These are phyloP conservation scores for Amblyteles armatorius DNA, from an alignment of 2,888 invertebrate genomes.

Conservation along the genomic window DNA sequence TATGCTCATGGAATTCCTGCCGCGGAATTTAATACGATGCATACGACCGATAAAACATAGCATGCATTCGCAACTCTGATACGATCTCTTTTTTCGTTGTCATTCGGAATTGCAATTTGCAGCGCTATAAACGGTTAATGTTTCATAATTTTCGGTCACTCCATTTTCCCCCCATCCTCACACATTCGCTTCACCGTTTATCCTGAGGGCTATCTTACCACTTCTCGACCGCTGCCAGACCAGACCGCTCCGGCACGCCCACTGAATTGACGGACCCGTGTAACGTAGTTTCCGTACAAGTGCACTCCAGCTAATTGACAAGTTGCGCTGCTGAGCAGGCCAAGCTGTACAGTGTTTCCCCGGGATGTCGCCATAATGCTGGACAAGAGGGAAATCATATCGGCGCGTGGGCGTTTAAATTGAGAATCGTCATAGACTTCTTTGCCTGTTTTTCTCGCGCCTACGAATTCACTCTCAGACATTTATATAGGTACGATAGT, in stretches of 20 bases:
- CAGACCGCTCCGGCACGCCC: constrained; percentile 43
- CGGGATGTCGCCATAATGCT: background rate
- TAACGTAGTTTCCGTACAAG: constrained; percentile 66
- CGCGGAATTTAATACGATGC: no score
- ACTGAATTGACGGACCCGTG: constrained; percentile 62
- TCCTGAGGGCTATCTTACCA: background rate
- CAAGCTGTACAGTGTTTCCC: constrained; percentile 29
- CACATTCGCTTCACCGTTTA: constrained; percentile 22
- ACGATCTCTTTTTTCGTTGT: background rate
- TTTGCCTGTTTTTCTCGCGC: background rate
- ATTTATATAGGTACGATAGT: background rate
- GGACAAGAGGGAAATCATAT: background rate
- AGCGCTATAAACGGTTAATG: background rate
- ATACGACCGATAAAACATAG: constrained; percentile 55
- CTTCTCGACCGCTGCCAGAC: constrained; percentile 7
- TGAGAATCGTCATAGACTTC: background rate
- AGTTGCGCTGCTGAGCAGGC: constrained; percentile 52
- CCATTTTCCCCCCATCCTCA: background rate
- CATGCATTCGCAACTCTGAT: background rate
- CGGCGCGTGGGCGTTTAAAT: background rate
- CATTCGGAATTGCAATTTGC: background rate
- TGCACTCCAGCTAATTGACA: constrained; percentile 70
- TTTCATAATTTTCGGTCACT: background rate
- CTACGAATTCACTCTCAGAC: background rate
- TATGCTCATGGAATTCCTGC: no score